Conservation (phyloP, 2,888 invertebrate species). For the Nymphalis c-album region DNA sequence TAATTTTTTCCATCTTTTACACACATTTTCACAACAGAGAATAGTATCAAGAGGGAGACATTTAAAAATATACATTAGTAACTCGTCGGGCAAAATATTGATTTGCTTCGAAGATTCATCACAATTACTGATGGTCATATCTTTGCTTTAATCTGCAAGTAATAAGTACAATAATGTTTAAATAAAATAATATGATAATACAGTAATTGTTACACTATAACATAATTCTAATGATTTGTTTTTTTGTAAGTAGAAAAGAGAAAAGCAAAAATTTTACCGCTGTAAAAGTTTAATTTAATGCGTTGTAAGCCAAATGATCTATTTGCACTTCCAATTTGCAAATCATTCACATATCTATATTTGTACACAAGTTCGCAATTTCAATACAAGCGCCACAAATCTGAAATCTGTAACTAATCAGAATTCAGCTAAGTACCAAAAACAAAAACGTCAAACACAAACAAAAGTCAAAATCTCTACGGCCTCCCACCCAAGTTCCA, state of each 20-base stretch:
- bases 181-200: no score
- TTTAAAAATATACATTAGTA: constrained; percentile 66
- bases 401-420: not conserved
- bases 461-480: not conserved
- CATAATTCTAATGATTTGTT: not conserved
- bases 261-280: not conserved
- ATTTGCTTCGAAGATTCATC: constrained; percentile 37
- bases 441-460: not conserved
- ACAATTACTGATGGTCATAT: constrained; percentile 28
- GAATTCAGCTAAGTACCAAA: not conserved
- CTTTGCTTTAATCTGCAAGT: not conserved
- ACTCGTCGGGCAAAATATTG: constrained; percentile 66
- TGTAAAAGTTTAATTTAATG: not conserved
- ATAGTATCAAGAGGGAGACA: constrained; percentile 61
- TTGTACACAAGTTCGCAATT: constrained; percentile 36
- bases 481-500: no score
- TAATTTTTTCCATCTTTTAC: constrained; percentile 63
- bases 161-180: no score
- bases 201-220: not conserved
- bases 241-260: not conserved
- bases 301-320: not conserved
- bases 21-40: constrained; percentile 63
- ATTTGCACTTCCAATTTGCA: constrained; percentile 45
- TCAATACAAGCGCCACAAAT: constrained; percentile 8
- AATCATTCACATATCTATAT: constrained; percentile 54